Conservation (phyloP, 2,797 vertebrate species). For the Eupleurogrammus muticus region DNA sequence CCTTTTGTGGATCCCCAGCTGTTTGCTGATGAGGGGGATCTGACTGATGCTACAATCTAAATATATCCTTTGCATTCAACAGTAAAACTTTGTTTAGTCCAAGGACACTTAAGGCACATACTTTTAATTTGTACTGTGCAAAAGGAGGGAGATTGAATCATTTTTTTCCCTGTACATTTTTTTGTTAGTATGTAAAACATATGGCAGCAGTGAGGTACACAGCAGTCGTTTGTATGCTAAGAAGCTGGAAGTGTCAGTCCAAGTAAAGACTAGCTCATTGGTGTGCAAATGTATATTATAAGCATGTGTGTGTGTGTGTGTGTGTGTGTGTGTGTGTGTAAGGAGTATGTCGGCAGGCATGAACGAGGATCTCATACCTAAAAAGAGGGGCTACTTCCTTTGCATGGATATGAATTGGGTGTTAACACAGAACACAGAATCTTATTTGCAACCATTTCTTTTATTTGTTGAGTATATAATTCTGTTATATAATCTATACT, state of each 20-base stretch:
- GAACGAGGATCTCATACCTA: background rate
- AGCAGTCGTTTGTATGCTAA: constrained; percentile 29
- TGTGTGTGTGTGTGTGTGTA: background rate
- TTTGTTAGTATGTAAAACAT: constrained; percentile 19
- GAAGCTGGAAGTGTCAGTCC: constrained; percentile 19
- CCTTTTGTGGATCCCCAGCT: constrained; percentile 65
- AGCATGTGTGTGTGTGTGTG: background rate
- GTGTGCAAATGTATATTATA: background rate
- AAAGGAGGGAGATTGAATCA: background rate
- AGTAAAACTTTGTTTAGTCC: constrained; percentile 51
- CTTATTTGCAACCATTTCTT: too few relatives aligned
- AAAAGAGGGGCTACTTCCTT: too few relatives aligned
- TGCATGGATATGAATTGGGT: too few relatives aligned
- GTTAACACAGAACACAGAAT: too few relatives aligned
- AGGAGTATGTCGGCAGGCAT: background rate
- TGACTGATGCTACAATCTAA: constrained; percentile 58
- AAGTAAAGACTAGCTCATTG: constrained; percentile 16
- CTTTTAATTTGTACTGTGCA: constrained; percentile 10
- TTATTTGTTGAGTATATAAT: too few relatives aligned
- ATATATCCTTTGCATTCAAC: constrained; percentile 50
- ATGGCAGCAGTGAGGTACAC: constrained; percentile 16
- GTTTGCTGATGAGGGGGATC: constrained; percentile 73
- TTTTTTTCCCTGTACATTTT: constrained; percentile 9
- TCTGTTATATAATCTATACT: too few relatives aligned
- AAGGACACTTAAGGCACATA: constrained; percentile 47